A percentile compares a stretch with the other conserved stretches of the same genome.
Conservation (phyloP, 1,140 invertebrate genomes). For the Tetramorium simillimum region DNA sequence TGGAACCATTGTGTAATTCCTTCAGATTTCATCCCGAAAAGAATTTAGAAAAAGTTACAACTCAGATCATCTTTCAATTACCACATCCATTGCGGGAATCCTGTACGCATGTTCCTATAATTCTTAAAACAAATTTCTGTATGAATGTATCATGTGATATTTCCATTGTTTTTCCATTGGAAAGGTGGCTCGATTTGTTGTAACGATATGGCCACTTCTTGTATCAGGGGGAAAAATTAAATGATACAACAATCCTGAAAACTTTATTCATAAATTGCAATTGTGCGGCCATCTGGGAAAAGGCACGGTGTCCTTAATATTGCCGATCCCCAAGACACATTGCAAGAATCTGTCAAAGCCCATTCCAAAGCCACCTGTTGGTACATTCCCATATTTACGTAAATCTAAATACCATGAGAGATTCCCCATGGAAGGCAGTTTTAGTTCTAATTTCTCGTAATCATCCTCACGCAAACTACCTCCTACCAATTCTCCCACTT, state of each 20-base stretch:
- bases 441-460: conserved; percentile 88
- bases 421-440: conserved; percentile 86
- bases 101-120: background rate
- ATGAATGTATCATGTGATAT: background rate
- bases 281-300: conserved; percentile 97
- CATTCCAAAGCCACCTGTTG: conserved; percentile 97
- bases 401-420: conserved; percentile 97
- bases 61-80: background rate
- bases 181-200: conserved; percentile 6
- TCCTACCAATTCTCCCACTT: conserved; percentile 96
- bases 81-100: background rate
- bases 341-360: conserved; percentile 97
- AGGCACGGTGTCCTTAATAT: conserved; percentile 97
- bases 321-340: conserved; percentile 91
- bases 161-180: conserved; percentile 26
- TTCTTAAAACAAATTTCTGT: background rate
- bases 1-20: background rate
- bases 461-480: conserved; percentile 96
- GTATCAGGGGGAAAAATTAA: conserved; percentile 57
- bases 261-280: conserved; percentile 90
- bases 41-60: background rate
- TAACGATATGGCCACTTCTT: background rate
- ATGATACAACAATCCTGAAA: conserved; percentile 68
- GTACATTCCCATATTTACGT: conserved; percentile 94
- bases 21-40: background rate